Evolutionary conservation across 2,888 invertebrate species (phyloP), one percentile per base, ranked within the genome.

Genomic region (Antheraea yamamai): DNA sequence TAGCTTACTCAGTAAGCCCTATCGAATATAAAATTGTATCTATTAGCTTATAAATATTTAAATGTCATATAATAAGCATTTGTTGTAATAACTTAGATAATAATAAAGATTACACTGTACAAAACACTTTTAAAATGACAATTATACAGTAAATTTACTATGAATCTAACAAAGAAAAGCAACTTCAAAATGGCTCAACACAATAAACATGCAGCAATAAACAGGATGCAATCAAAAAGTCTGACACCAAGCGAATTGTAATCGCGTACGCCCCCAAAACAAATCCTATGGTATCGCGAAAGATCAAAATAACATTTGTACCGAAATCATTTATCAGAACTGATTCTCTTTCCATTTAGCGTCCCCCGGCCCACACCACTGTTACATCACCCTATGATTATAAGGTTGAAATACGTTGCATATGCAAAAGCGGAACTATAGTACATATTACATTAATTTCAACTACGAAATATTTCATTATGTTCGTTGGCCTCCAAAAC

Each of bases 261-360:
- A 88, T 87, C 85, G 85, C 82, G 80, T 82, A 82, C 87, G 87
- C 91, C 90, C 90, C 90, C 81, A 78, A 88, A 87, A 88, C 92
- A 91, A 90, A 91, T 91, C 90, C 87, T 81, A 80, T 85, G 88
- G 81, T 92, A 93, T 93, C 92, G 91, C 87, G 85, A 86, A 89
- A 91, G 92, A 93, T 93, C 93, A 92, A 91, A 92, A 92, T 91
- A 92, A 92, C 93, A 93, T 93, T 93, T 93, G 92, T 92, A 89
- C 89, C 88, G 86, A 90, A 92, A 92, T 93, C 93, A 93, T 93
- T 93, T 93, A 93, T 93, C 93, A 93, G 91, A 84, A 84, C 85
- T 89, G 91, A 92, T 91, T 91, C 92, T 89, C 88, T 92, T 93
- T 91, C 92, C 92, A 92, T 92, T 93, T 89, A 90, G 86, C 87